Base-by-base conservation (phyloP, 92 coral and sea anemone species). In the Porites rus region DNA sequence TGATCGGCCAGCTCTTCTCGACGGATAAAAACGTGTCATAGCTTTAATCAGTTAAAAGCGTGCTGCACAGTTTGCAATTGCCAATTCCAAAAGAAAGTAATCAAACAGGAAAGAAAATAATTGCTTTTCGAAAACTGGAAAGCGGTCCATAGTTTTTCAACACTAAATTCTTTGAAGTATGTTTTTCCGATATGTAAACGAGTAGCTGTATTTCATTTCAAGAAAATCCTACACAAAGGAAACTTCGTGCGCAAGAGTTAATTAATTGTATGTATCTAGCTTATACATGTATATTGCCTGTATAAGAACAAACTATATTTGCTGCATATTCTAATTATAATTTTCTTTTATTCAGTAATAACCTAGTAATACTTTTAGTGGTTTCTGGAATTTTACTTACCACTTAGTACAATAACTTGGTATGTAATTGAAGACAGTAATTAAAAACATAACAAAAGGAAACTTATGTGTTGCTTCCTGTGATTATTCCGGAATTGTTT, bases 271-370 rank as follows among this genome's bases (percentile, higher is more conserved):
- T 62, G 18, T 62, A 14, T 62, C 8, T 62, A 62, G 66, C 21
- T 62, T 62, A 16, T 50, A 54, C 46, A 59, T 51, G 72, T 66
- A 51, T 67, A 51, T 79, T 50, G 9, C 16, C 51, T n/a, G 8
- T 71, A 69, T 38, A 16, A 25, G 86, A 67, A 80, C 75, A 52
- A 81, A 69, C 54, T 28, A 58, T 68, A 54, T 81, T 69, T 54
- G n/a, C 51, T 24, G 19, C 7, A 62, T 1, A 46, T 13, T 1
- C 6, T 19, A 38, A n/a, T 9, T 7, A 64, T 58, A 4, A 81
- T 62, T 51, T 50, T 18, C 51, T 22, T 79, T 65, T 65, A 79
- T 66, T 64, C 73, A 5, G 21, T 12, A 65, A 51, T 21, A 70
- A n/a, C 22, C 51, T 12, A 28, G 14, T 17, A 69, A 38, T 69